A percentile compares a stretch with the other conserved stretches of the same genome.
Conservation (phyloP, 92 coral and sea anemone species). For the Palythoa heliodiscus region DNA sequence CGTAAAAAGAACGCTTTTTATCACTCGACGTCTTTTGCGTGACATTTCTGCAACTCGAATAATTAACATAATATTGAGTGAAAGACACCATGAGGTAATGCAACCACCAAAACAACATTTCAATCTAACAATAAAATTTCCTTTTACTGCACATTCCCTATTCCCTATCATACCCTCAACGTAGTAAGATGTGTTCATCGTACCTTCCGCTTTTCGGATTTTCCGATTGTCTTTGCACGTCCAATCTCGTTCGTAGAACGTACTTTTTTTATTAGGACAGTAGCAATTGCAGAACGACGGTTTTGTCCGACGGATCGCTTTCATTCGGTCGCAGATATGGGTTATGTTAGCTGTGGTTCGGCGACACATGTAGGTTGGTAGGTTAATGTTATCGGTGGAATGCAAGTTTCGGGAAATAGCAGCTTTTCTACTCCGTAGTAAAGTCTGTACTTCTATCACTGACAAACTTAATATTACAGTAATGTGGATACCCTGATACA, state of each 20-base stretch:
- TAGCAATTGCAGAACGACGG: background rate
- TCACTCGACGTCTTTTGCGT: too few species aligned
- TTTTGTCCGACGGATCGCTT: background rate
- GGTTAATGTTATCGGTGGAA: constrained; percentile 8
- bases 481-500: background rate
- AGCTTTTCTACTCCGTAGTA: background rate
- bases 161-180: too few species aligned
- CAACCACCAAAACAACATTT: too few species aligned
- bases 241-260: constrained; percentile 33
- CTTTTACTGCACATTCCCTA: too few species aligned
- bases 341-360: background rate
- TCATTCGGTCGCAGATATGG: background rate
- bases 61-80: too few species aligned
- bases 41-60: too few species aligned
- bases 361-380: constrained; percentile 27
- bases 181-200: too few species aligned
- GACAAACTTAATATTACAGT: background rate
- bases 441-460: background rate
- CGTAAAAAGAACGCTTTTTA: too few species aligned
- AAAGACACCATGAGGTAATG: too few species aligned
- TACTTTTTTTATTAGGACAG: constrained; percentile 20
- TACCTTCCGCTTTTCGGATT: constrained; percentile 23
- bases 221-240: constrained; percentile 4
- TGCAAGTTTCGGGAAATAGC: constrained; percentile 1
- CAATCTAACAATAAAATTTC: too few species aligned